Percentiles rank a stretch among this genome's conserved stretches.
These are phyloP conservation scores for Pogonomyrmex barbatus DNA, from an alignment of 1,140 invertebrate genomes.

Conservation along the genomic window DNA sequence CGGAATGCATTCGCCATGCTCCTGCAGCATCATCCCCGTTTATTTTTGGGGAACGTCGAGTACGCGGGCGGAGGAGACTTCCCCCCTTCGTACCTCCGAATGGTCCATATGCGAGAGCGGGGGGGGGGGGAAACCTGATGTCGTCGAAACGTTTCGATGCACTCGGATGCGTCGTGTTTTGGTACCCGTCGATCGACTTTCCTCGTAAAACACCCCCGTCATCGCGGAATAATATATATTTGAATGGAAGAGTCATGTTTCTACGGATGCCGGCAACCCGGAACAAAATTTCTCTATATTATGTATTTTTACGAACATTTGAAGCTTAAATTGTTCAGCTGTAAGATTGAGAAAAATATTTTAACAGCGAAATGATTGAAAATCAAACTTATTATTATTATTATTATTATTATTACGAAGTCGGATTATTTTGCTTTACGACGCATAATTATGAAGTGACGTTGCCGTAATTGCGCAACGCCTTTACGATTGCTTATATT, in stretches of 20 bases:
- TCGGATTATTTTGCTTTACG: background rate
- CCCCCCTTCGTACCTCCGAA: constrained; percentile 10
- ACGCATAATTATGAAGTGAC: background rate
- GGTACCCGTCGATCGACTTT: constrained; percentile 21
- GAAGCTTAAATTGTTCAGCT: background rate
- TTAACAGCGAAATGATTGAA: background rate
- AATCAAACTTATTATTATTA: background rate
- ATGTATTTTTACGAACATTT: background rate
- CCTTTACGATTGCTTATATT: background rate
- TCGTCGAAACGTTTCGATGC: constrained; percentile 77
- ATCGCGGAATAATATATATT: constrained; percentile 35
- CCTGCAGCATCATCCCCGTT: constrained; percentile 74
- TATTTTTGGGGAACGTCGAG: constrained; percentile 34
- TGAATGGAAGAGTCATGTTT: background rate
- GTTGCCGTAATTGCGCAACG: background rate
- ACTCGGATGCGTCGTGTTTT: constrained; percentile 10
- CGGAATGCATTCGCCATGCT: constrained; percentile 76
- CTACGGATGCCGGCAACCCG: background rate
- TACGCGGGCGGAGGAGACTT: background rate
- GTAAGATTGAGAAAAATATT: background rate
- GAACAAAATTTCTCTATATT: constrained; percentile 10
- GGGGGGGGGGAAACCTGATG: constrained; percentile 78
- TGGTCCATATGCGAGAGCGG: constrained; percentile 74
- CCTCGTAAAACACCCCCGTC: constrained; percentile 28
- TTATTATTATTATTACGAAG: background rate